Evolutionary conservation across 2,888 invertebrate species (phyloP).

Genomic region (Operophtera brumata): DNA sequence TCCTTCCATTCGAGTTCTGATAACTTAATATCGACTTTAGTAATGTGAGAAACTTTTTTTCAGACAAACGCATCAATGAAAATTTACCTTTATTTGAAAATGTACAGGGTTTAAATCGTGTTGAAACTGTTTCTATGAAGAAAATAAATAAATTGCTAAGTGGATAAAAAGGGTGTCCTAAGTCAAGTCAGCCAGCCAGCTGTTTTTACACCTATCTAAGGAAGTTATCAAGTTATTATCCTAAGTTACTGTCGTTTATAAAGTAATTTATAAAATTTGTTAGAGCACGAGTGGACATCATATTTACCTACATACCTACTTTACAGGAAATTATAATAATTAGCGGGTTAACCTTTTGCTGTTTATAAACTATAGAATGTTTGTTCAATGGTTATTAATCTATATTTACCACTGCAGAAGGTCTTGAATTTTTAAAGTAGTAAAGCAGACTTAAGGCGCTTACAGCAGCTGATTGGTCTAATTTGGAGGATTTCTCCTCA

Average conservation of each 20-base stretch:
- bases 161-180: conserved; percentile 11
- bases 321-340: conserved; percentile 6
- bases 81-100: neutral
- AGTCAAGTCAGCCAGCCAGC: conserved; percentile 14
- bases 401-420: too few species aligned
- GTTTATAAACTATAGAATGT: neutral
- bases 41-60: conserved; percentile 19
- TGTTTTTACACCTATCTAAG: conserved; percentile 15
- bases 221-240: conserved; percentile 25
- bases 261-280: conserved; percentile 33
- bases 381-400: too few species aligned
- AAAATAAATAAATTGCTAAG: conserved; percentile 11
- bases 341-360: neutral
- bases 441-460: too few species aligned
- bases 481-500: too few species aligned
- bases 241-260: conserved; percentile 14
- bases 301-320: conserved; percentile 18
- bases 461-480: too few species aligned
- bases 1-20: conserved; percentile 25
- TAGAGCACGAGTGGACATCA: conserved; percentile 23
- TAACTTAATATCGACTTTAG: conserved; percentile 27
- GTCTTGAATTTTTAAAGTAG: neutral
- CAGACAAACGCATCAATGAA: neutral
- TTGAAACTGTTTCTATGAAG: neutral
- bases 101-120: neutral